phyloP scores from a whole-genome alignment of 2,888 invertebrate genomes.

The Ecliptopera silaceata region DNA sequence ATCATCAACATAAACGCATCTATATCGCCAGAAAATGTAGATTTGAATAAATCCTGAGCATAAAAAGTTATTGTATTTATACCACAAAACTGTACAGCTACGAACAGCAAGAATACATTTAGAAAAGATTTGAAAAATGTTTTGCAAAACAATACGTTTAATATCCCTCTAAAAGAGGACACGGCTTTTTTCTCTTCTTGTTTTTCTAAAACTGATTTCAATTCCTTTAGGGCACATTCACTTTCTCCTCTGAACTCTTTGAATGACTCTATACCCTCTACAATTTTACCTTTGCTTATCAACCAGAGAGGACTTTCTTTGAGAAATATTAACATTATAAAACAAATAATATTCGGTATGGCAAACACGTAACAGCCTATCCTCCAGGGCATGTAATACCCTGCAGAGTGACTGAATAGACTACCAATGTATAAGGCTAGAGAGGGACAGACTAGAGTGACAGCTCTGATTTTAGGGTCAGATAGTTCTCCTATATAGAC shows the following conservation, averaged over 20 bases:
- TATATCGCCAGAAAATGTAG: slow-evolving; percentile 49
- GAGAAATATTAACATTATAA: slow-evolving; percentile 43
- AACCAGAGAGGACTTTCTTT: slow-evolving; percentile 64
- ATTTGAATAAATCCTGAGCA: slow-evolving; percentile 49
- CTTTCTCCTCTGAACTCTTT: slow-evolving; percentile 51
- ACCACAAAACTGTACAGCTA: slow-evolving; percentile 52
- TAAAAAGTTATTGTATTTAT: slow-evolving; percentile 56
- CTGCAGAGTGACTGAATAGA: slow-evolving; percentile 48
- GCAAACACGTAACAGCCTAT: slow-evolving; percentile 44
- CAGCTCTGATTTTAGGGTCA: slow-evolving; percentile 53
- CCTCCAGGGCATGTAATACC: slow-evolving; percentile 51
- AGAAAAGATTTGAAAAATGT: slow-evolving; percentile 46
- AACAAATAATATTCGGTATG: slow-evolving; percentile 44
- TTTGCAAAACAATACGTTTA: slow-evolving; percentile 43
- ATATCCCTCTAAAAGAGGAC: slow-evolving; percentile 37
- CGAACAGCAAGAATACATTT: slow-evolving; percentile 42
- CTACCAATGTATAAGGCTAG: slow-evolving; percentile 46
- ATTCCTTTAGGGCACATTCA: slow-evolving; percentile 47
- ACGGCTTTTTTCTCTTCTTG: slow-evolving; percentile 37
- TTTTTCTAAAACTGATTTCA: slow-evolving; percentile 45
- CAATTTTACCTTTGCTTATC: slow-evolving; percentile 49
- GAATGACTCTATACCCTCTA: slow-evolving; percentile 49
- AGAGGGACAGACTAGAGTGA: slow-evolving; percentile 46
- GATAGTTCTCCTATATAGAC: slow-evolving; percentile 58
- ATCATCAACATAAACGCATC: slow-evolving; percentile 54